Evolutionary conservation across 2,113 vertebrate genomes (phyloP), one percentile per base, ranked within the genome.

Genomic region (Platichthys stellatus): DNA sequence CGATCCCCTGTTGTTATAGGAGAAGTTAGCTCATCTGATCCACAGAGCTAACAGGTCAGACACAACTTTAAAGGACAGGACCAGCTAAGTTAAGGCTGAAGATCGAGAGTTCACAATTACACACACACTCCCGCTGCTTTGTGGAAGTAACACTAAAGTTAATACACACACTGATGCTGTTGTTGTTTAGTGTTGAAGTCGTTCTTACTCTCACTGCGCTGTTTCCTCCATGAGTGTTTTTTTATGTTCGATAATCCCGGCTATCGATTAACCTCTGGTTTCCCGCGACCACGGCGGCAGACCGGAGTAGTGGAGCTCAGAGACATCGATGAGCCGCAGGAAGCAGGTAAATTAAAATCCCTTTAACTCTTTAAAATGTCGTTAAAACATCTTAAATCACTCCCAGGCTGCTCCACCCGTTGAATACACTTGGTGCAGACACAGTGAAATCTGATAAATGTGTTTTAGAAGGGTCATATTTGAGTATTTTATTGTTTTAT

Each of bases 281-380:
- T 90, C 90, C 84, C 91, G 90, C 91, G 76, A 65, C 49, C 69
- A 45, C n/a, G 0, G 20, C 20, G 14, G 8, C 76, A 81, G 89
- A 5, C 86, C 0, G 0, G 17, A 81, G 54, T 24, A 89, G 66
- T 35, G 0, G 84, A 89, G 5, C 12, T 1, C 28, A 5, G 84
- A 87, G 8, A 0, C 20, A 54, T 54, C 51, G 20, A 54, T n/a
- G 20, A 9, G 2, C 2, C 18, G 43, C 3, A 31, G 4, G 12
- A 3, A 23, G 26, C 5, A 20, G 65, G 54, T 65, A n/a, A 61
- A 21, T 13, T 7, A 17, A 17, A 15, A 7, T 26, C 20, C 21
- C 2, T 54, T 2, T 1, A 57, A 57, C 21, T 4, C 3, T 3
- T 23, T 0, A 23, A 56, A 21, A 15, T 57, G 21, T 57, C 21